Conservation (phyloP, 2,888 invertebrate genomes). For the Xylocampa areola region DNA sequence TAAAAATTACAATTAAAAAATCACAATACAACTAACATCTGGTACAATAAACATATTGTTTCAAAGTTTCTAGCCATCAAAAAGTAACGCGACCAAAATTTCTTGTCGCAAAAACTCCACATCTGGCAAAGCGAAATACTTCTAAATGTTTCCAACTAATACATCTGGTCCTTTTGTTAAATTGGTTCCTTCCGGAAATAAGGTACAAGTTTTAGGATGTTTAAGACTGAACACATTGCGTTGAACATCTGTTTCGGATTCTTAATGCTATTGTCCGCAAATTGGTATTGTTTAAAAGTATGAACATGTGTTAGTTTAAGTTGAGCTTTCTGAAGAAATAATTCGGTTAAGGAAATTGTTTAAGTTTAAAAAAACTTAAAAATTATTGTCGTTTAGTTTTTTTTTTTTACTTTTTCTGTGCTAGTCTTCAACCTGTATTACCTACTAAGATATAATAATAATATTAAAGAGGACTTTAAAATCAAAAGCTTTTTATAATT, state of each 20-base stretch:
- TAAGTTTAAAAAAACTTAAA: neutral
- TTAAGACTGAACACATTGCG: conserved; percentile 24
- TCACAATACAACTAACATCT: conserved; percentile 17
- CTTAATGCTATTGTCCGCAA: conserved; percentile 38
- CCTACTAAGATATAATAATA: too few species aligned
- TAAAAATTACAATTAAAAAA: neutral
- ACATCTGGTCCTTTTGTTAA: conserved; percentile 45
- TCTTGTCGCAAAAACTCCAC: conserved; percentile 6
- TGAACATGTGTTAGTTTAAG: neutral
- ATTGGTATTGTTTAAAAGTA: conserved; percentile 32
- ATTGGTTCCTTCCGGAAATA: conserved; percentile 41
- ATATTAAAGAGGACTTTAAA: too few species aligned
- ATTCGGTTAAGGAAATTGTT: neutral
- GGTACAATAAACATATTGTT: conserved; percentile 19
- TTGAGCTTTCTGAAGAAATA: neutral
- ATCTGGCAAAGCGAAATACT: conserved; percentile 23
- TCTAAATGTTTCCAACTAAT: conserved; percentile 1
- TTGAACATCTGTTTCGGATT: conserved; percentile 34
- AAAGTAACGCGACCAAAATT: neutral
- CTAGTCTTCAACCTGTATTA: too few species aligned
- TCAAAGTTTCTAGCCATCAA: conserved; percentile 5
- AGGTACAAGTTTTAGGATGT: conserved; percentile 13
- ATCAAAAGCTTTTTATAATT: too few species aligned
- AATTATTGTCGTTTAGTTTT: too few species aligned
- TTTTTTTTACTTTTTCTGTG: too few species aligned